Evolutionary conservation across 2,797 vertebrate species (phyloP).

Genomic region (Rhinatrema bivittatum): DNA sequence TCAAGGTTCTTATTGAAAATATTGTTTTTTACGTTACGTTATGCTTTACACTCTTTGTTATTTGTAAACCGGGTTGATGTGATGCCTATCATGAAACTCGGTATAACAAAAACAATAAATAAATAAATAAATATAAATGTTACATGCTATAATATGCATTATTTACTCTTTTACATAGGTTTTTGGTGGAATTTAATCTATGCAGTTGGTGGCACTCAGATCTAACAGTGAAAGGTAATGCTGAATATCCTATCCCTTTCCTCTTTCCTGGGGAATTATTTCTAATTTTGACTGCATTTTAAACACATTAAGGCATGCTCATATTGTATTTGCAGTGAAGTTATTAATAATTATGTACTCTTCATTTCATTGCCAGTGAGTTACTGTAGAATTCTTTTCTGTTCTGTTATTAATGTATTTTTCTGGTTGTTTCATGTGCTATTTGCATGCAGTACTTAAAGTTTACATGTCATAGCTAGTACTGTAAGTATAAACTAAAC

Average conservation of each 20-base stretch:
- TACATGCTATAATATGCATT: too few relatives aligned
- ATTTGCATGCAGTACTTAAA: not conserved
- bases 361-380: too few relatives aligned
- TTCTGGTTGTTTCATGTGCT: not conserved
- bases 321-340: not conserved
- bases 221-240: conserved; percentile 82
- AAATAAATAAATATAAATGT: too few relatives aligned
- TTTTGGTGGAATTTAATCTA: conserved; percentile 94
- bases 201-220: conserved; percentile 95
- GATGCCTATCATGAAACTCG: too few relatives aligned
- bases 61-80: too few relatives aligned
- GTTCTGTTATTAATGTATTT: not conserved
- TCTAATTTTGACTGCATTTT: not conserved
- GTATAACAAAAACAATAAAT: too few relatives aligned
- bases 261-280: not conserved
- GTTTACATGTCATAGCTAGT: not conserved
- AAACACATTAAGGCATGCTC: not conserved
- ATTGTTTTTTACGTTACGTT: too few relatives aligned
- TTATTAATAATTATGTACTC: not conserved
- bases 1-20: too few relatives aligned
- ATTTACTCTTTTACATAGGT: conserved; percentile 64
- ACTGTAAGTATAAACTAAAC: not conserved
- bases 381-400: too few relatives aligned
- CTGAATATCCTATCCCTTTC: not conserved
- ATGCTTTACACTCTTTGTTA: too few relatives aligned